Evolutionary conservation across 2,113 vertebrate species (phyloP).

Genomic region (Sitta europaea): DNA sequence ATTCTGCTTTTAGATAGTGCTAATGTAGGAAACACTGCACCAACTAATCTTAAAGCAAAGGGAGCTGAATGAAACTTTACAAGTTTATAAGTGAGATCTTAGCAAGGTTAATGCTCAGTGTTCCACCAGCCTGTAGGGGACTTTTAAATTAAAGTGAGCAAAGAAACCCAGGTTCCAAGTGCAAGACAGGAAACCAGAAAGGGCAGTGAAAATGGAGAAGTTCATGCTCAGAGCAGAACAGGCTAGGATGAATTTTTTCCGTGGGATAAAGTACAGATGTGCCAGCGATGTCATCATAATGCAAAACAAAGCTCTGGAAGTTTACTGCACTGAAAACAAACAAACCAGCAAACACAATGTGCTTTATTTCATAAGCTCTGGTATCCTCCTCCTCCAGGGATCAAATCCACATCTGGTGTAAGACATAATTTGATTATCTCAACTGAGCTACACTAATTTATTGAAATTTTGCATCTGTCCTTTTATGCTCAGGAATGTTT

Average conservation of each 20-base stretch:
- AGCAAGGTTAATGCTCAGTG: not conserved
- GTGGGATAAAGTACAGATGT: not conserved
- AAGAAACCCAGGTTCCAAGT: not conserved
- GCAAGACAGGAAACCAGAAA: not conserved
- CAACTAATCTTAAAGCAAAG: not conserved
- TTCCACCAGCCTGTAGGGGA: not conserved
- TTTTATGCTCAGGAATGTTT: not conserved
- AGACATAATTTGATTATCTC: not conserved
- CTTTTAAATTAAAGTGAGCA: not conserved
- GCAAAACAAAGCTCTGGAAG: constrained; percentile 23
- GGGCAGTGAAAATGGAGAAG: not conserved
- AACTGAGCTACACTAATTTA: not conserved
- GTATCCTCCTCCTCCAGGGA: not conserved
- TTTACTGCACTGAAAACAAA: constrained; percentile 7
- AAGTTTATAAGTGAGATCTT: not conserved
- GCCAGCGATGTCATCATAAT: not conserved
- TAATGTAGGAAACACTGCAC: not conserved
- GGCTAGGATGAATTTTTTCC: not conserved
- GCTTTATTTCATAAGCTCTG: not conserved
- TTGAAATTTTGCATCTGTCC: not conserved
- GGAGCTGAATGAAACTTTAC: not conserved
- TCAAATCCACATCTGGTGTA: constrained; percentile 10
- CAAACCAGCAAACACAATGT: not conserved
- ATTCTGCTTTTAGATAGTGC: not conserved
- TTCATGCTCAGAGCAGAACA: not conserved